Evolutionary conservation across 2,113 vertebrate genomes (phyloP).

Genomic region (Cromileptes altivelis): DNA sequence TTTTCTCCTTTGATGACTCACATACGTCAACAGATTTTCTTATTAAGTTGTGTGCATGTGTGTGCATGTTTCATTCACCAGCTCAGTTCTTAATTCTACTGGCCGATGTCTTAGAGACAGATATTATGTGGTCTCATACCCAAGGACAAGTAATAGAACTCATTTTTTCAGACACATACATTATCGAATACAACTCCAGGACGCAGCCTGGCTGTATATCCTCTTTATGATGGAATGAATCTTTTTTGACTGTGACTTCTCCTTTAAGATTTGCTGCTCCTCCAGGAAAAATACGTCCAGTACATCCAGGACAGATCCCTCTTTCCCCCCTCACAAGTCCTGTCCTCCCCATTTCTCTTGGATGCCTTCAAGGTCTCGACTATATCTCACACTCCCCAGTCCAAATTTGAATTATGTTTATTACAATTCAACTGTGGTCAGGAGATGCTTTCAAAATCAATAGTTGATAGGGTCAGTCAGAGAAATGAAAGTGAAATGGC

Average conservation of each 20-base stretch:
- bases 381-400: constrained; percentile 50
- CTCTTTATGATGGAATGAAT: constrained; percentile 67
- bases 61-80: constrained; percentile 15
- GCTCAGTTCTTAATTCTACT: constrained; percentile 23
- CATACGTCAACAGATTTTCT: constrained; percentile 46
- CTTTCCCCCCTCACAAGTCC: constrained; percentile 39
- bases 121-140: constrained; percentile 39
- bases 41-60: constrained; percentile 41
- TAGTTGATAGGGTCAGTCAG: constrained; percentile 15
- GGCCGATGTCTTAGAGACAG: constrained; percentile 26
- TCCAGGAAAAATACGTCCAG: constrained; percentile 58
- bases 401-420: constrained; percentile 50
- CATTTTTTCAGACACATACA: constrained; percentile 38
- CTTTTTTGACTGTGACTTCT: constrained; percentile 52
- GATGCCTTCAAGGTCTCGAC: constrained; percentile 65
- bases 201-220: constrained; percentile 45
- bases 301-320: constrained; percentile 37
- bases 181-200: constrained; percentile 49
- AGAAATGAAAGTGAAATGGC: constrained; percentile 48
- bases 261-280: constrained; percentile 62
- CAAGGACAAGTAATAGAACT: constrained; percentile 63
- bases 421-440: constrained; percentile 41
- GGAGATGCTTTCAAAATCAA: constrained; percentile 56
- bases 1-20: constrained; percentile 75
- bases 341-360: constrained; percentile 56